A percentile compares a stretch with the other conserved stretches of the same genome.
Conservation (phyloP, 2,888 invertebrate species). For the Tipula unca region DNA sequence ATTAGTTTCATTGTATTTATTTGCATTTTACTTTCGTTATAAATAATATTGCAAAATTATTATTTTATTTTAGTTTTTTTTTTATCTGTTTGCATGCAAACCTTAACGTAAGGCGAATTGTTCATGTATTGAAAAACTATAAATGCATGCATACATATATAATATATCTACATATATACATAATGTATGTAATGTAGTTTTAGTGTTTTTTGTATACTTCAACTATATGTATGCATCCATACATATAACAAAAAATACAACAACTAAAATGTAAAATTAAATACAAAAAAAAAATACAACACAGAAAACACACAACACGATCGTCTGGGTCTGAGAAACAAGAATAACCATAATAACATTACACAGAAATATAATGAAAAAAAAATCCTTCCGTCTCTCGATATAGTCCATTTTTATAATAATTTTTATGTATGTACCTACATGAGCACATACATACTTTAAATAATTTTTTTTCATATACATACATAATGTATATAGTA, state of each 20-base stretch:
- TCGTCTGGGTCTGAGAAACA: slow-evolving; percentile 9
- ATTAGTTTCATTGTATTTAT: not conserved
- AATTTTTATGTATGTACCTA: not conserved
- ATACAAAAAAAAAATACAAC: not conserved
- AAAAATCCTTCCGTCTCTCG: slow-evolving; percentile 8
- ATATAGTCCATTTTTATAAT: slow-evolving; percentile 14
- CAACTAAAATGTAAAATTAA: not conserved
- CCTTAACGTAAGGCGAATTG: not conserved
- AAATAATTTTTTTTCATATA: not conserved
- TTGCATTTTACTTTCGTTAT: not conserved
- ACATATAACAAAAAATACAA: not conserved
- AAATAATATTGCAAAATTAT: not conserved
- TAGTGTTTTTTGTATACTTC: not conserved
- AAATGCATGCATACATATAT: not conserved
- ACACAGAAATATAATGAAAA: not conserved
- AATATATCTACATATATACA: not conserved
- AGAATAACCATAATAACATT: slow-evolving; percentile 8
- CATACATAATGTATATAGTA: not conserved
- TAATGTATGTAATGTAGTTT: not conserved
- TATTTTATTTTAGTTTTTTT: no score
- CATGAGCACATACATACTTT: not conserved
- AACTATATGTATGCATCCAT: not conserved
- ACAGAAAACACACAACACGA: not conserved
- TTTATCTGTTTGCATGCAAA: not conserved
- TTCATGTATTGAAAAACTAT: not conserved